These are phyloP conservation scores for Diabrotica undecimpunctata DNA, from an alignment of 1,140 invertebrate genomes.

Conservation along the genomic window DNA sequence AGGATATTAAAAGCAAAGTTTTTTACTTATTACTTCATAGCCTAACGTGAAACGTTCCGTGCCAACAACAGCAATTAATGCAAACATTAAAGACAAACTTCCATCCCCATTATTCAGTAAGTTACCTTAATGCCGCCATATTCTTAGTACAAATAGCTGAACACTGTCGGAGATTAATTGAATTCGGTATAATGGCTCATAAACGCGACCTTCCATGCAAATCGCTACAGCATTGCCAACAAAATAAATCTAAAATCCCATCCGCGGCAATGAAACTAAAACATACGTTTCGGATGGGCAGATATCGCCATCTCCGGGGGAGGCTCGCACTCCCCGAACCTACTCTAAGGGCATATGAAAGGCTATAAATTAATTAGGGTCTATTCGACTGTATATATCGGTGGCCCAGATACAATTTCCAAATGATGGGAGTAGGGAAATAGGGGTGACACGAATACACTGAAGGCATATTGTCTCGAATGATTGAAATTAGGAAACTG, in stretches of 20 bases:
- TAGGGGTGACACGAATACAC: background rate
- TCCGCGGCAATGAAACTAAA: conserved; percentile 2
- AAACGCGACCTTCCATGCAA: background rate
- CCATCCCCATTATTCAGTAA: background rate
- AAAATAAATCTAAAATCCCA: conserved; percentile 1
- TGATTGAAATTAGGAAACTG: no score
- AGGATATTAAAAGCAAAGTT: no score
- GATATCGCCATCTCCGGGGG: background rate
- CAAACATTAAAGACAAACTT: background rate
- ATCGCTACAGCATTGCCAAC: background rate
- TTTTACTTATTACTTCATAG: no score
- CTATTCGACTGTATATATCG: background rate
- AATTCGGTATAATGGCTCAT: background rate
- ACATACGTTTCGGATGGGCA: conserved; percentile 6
- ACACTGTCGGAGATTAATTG: background rate
- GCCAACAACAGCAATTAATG: background rate
- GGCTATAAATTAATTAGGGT: conserved; percentile 14
- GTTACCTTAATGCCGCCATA: background rate
- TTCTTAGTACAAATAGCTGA: background rate
- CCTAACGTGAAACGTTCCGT: no score
- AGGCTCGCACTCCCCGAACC: background rate
- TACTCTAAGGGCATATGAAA: conserved; percentile 9
- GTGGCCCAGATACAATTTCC: background rate
- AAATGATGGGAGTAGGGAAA: background rate
- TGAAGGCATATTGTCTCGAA: no score